Base-by-base conservation (phyloP, 23 tunicate genomes). In the Oikopleura dioica region DNA sequence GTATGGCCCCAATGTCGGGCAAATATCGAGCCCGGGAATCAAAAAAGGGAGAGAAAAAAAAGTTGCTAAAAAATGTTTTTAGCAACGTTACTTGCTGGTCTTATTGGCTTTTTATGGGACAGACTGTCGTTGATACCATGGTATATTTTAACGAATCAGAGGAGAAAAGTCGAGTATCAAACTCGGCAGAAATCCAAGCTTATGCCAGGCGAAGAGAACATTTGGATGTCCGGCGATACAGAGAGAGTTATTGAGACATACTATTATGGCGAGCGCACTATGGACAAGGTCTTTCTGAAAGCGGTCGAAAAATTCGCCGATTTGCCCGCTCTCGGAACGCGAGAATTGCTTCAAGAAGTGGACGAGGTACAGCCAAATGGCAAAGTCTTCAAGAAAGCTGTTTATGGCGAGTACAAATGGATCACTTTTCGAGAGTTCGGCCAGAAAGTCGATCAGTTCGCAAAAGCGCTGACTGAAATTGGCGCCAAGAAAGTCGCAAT, bases 311-410 rank as follows among this genome's bases (percentile, higher is more conserved):
- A 75, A 44, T 75, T 38, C 68, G 37, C 81, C 1, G n/a, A 68
- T 9, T 35, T 36, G 1, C 86, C 82, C 0, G 79, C 84, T 59
- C 78, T 89, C 38, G 96, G 96, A 38, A 89, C 92, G 0, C 69
- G 96, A 1, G 83, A 82, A 67, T 55, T 89, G 38, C 59, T 89
- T 1, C 82, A 91, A n/a, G 96, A 89, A 80, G 86, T 69, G 37
- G 96, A 89, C 51, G 96, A 84, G 36, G 78, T 36, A 38, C 96
- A 89, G 63, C 86, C 96, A 0, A 83, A 82, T 75, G 96, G 96
- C 29, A 89, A 89, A 80, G 91, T 89, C 26, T 89, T 89, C 80
- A 89, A 89, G 75, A 89, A 89, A 77, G 96, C 91, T 9, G 85
- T 79, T 4, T 89, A 79, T 78, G 96, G 96, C 26, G 84, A 85